Evolutionary conservation across 35 echinoderm and acorn worm species (phyloP), one percentile per base, ranked within the genome.

Genomic region (Ophioderma brevispina): DNA sequence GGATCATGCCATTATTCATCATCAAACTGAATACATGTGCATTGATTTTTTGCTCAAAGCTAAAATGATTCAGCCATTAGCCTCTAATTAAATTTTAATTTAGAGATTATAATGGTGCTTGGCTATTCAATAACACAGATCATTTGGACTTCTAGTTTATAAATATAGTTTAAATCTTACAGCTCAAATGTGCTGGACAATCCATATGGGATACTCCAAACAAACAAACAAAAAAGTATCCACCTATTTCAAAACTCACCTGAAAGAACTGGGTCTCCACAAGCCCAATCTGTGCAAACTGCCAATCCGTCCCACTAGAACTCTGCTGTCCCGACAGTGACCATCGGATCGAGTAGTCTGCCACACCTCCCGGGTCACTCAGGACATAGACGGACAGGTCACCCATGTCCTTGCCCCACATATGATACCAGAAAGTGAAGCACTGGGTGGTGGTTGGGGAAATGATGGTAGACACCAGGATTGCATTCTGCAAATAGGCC

Each of bases 341-440:
- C 90, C 90, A 91, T 13, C 23, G 1, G 31, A 19, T 76, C 17
- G 35, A 1, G 35, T 23, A 40, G 37, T 92, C 80, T 0, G 30
- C 38, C 23, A 32, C 18, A 31, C 63, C 46, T 25, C 32, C 63
- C 34, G 35, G 39, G n/a, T 79, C 89, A 31, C 25, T 76, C 25
- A 77, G 52, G 0, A 90, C 75, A 43, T 86, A 87, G 8, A 94
- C 75, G 11, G 80, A 86, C 15, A 95, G 80, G n/a, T 36, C 59
- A 43, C 94, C 94, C 37, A 92, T 95, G 55, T 88, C 79, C 28
- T 36, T 64, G 2, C 96, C 96, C 35, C 80, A 94, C 92, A 98
- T 94, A 46, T 98, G 96, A 55, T 94, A 94, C 96, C 96, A 98
- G 86, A 98, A 97, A 36, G 81, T 85, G 80, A 97, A 94, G 40